Conservation (phyloP, 2,888 invertebrate species). For the Microctonus aethiopoides region DNA sequence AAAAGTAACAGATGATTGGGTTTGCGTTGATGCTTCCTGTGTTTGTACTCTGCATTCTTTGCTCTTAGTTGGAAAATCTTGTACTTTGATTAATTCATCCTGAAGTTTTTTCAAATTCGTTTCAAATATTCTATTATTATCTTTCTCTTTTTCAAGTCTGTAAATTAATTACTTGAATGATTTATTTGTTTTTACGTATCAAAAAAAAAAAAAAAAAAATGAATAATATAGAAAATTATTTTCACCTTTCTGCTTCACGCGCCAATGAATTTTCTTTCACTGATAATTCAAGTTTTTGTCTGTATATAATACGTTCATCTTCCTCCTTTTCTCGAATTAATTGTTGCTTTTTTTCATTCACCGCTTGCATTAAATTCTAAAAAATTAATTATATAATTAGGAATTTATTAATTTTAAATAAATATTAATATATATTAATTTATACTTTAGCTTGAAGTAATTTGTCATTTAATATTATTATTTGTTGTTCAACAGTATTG, state of each 20-base stretch:
- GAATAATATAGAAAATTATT: constrained; percentile 3
- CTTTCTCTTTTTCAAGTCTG: constrained; percentile 58
- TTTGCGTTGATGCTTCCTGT: constrained; percentile 56
- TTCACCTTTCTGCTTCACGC: constrained; percentile 57
- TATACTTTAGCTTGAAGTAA: constrained; percentile 58
- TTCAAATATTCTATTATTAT: constrained; percentile 53
- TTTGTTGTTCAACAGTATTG: constrained; percentile 52
- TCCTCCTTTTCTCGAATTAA: constrained; percentile 50
- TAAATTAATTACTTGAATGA: constrained; percentile 17
- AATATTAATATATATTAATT: constrained; percentile 7
- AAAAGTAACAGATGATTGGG: constrained; percentile 48
- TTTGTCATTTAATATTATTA: constrained; percentile 52
- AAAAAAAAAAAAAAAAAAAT: background rate
- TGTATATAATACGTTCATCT: constrained; percentile 49
- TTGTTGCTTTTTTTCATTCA: constrained; percentile 53
- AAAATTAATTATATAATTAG: constrained; percentile 25
- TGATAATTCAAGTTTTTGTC: constrained; percentile 56
- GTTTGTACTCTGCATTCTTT: constrained; percentile 28
- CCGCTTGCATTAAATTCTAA: constrained; percentile 52
- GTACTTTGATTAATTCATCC: constrained; percentile 56
- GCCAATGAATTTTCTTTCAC: constrained; percentile 56
- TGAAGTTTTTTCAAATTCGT: constrained; percentile 55
- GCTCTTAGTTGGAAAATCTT: constrained; percentile 38
- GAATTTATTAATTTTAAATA: background rate
- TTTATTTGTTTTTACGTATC: constrained; percentile 8